Base-by-base conservation (phyloP, 2,113 vertebrate species). In the Sylvia atricapilla region DNA sequence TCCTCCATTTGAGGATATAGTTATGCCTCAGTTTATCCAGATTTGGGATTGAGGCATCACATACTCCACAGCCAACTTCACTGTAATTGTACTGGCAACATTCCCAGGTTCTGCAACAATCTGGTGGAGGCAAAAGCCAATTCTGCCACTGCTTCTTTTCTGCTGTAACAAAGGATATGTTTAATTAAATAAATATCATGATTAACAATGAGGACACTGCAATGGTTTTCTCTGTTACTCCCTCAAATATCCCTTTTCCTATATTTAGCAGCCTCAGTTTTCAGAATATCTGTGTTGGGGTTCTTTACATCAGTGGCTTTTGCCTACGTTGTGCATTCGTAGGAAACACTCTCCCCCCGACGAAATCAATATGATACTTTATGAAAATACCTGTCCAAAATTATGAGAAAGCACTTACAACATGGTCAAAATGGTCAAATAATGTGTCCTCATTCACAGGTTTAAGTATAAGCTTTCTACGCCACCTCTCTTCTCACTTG, bases 111-210 rank as follows among this genome's bases (percentile, higher is more conserved):
- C 87, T 88, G 62, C 52, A 84, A 89, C 81, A 93, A 86, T 62
- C 82, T 94, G 89, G 82, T 72, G 31, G 59, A 93, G 78, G 78
- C 66, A 87, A 94, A 96, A 90, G 91, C 78, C 91, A 90, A 78
- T 91, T 93, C 84, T 86, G 72, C 52, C 77, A 82, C 68, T 60
- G 75, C 27, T 59, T 73, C 76, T 81, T 86, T 95, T 91, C 80
- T 75, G 37, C 41, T 87, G 52, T 59, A 87, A 95, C 78, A 93
- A 93, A 96, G 62, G 77, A 64, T 89, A 64, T 58, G 44, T 86
- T 96, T 94, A 88, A 90, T 89, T 84, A 90, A 79, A 93, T 55
- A 91, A 92, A 76, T 89, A 92, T 35, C 50, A 49, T 78, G 60
- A 84, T 84, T 80, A 93, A 92, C 55, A 79, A 76, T 72, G 18